These are phyloP conservation scores for Phaethon lepturus DNA, from an alignment of 2,113 vertebrate genomes.

Conservation along the genomic window DNA sequence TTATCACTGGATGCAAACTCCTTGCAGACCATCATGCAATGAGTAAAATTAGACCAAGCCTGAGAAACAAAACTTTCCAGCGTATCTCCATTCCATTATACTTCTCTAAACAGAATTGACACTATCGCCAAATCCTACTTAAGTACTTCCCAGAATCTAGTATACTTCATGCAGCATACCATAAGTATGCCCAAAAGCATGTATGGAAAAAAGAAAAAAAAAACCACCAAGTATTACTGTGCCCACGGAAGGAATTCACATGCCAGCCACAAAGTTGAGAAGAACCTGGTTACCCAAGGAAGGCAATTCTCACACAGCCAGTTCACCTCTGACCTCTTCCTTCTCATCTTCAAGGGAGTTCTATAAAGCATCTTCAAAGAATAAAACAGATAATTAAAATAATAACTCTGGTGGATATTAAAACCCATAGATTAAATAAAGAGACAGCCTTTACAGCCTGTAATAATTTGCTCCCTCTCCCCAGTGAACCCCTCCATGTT, in stretches of 20 bases:
- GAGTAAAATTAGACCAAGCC: not conserved
- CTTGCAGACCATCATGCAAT: not conserved
- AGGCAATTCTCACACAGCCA: not conserved
- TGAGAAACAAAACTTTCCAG: not conserved
- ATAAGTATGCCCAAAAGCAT: not conserved
- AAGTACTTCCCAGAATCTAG: not conserved
- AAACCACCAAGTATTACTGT: no score
- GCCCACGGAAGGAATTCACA: not conserved
- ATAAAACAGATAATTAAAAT: not conserved
- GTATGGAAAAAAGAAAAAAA: accelerated
- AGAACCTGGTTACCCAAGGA: not conserved
- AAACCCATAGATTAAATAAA: not conserved
- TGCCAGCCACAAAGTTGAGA: not conserved
- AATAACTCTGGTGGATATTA: not conserved
- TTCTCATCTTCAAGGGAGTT: not conserved
- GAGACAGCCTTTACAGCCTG: not conserved
- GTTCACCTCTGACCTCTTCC: not conserved
- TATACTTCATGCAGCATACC: accelerated
- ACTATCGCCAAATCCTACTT: not conserved
- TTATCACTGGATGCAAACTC: not conserved
- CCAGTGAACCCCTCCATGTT: not conserved
- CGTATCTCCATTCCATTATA: not conserved
- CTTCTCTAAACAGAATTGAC: not conserved
- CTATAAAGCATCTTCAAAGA: not conserved
- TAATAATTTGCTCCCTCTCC: not conserved